Evolutionary conservation across 2,888 invertebrate genomes (phyloP).

Genomic region (Diplolepis rosae): DNA sequence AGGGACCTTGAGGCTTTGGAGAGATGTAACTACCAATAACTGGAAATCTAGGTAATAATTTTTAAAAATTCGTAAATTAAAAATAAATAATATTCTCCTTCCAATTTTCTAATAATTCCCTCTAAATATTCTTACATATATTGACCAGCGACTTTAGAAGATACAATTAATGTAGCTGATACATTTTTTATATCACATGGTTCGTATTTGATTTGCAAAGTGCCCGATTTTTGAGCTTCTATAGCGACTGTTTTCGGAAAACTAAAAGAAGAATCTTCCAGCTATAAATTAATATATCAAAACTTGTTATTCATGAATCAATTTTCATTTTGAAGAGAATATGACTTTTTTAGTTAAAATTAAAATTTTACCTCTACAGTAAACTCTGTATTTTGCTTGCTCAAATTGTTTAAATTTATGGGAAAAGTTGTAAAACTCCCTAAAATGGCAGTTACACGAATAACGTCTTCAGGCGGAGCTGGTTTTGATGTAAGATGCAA

Average conservation of each 20-base stretch:
- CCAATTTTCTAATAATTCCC: neutral
- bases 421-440: constrained; percentile 51
- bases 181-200: constrained; percentile 53
- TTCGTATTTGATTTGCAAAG: constrained; percentile 57
- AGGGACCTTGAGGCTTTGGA: constrained; percentile 63
- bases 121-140: constrained; percentile 50
- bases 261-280: constrained; percentile 53
- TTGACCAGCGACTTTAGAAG: constrained; percentile 55
- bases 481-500: constrained; percentile 54
- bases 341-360: neutral
- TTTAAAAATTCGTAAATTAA: neutral
- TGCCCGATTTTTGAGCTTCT: constrained; percentile 31
- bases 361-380: constrained; percentile 48
- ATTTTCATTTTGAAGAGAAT: neutral
- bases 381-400: constrained; percentile 46
- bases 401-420: constrained; percentile 51
- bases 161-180: constrained; percentile 48
- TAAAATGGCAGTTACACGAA: constrained; percentile 49
- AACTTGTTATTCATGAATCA: neutral
- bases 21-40: constrained; percentile 51
- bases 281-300: constrained; percentile 38
- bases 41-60: constrained; percentile 54
- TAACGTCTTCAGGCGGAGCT: constrained; percentile 52
- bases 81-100: neutral
- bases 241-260: constrained; percentile 45